These are phyloP conservation scores for Subacronicta megacephala DNA, from an alignment of 2,888 invertebrate genomes.

Conservation along the genomic window DNA sequence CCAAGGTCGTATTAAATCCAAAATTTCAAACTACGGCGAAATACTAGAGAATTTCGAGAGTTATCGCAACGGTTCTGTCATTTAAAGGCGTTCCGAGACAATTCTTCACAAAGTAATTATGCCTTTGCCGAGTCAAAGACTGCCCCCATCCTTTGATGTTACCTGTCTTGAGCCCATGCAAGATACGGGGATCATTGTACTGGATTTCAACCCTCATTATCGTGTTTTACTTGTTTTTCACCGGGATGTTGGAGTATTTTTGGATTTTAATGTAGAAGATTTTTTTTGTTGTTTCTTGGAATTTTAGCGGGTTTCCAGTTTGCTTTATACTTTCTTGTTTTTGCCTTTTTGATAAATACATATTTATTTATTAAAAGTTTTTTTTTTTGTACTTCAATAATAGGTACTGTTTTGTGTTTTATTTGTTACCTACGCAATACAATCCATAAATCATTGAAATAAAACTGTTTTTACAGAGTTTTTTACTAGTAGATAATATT, in stretches of 20 bases:
- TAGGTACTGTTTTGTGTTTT: too few relatives aligned
- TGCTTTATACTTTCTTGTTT: neutral
- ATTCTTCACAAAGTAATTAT: constrained; percentile 58
- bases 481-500: too few relatives aligned
- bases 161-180: constrained; percentile 40
- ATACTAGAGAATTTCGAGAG: constrained; percentile 18
- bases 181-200: constrained; percentile 33
- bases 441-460: too few relatives aligned
- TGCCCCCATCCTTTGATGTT: constrained; percentile 45
- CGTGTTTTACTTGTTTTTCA: constrained; percentile 21
- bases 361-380: too few relatives aligned
- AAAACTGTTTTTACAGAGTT: too few relatives aligned
- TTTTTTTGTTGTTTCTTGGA: neutral
- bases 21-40: constrained; percentile 3
- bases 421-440: too few relatives aligned
- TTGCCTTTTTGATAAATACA: neutral
- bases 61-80: constrained; percentile 40
- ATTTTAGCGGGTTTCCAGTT: neutral
- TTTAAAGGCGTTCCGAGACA: constrained; percentile 39
- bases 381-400: too few relatives aligned
- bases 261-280: too few relatives aligned
- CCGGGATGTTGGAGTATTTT: constrained; percentile 8
- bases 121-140: constrained; percentile 52
- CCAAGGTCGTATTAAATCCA: constrained; percentile 2
- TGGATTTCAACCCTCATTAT: constrained; percentile 34